Evolutionary conservation across 2,113 vertebrate genomes (phyloP).

Genomic region (Embiotoca jacksoni): DNA sequence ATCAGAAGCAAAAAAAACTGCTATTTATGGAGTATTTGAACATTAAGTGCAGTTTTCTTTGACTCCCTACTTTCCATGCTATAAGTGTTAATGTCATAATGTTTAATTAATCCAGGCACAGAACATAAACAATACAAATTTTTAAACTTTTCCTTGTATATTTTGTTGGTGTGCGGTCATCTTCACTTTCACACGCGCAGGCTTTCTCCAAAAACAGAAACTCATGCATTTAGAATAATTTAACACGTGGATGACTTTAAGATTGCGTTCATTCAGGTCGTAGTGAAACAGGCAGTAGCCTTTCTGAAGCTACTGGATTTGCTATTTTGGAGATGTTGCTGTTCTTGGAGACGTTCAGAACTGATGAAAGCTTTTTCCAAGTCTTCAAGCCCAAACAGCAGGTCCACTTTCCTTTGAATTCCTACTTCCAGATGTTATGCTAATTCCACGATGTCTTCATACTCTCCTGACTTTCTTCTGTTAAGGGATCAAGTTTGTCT

Average conservation of each 20-base stretch:
- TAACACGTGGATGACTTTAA: background rate
- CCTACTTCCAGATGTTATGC: background rate
- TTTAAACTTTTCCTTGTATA: background rate
- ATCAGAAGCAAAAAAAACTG: background rate
- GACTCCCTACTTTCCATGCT: too few relatives aligned
- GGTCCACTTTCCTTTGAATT: background rate
- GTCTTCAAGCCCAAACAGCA: too few relatives aligned
- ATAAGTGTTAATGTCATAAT: too few relatives aligned
- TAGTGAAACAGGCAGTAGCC: background rate
- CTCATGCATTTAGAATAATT: background rate
- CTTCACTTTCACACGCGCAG: background rate
- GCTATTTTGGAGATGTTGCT: too few relatives aligned
- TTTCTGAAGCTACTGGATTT: background rate
- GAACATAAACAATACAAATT: background rate
- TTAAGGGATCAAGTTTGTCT: background rate
- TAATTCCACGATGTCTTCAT: background rate
- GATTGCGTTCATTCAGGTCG: background rate
- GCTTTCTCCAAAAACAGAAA: background rate
- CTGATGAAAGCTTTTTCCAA: background rate
- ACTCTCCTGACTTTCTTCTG: constrained; percentile 27
- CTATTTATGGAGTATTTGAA: background rate
- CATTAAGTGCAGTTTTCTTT: background rate
- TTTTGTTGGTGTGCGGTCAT: background rate
- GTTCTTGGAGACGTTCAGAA: background rate
- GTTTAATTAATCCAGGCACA: background rate